Percentiles rank a stretch among this genome's conserved stretches.
Evolutionary conservation across 2,888 invertebrate genomes (phyloP).

Genomic region (Cheilosia impressa): DNA sequence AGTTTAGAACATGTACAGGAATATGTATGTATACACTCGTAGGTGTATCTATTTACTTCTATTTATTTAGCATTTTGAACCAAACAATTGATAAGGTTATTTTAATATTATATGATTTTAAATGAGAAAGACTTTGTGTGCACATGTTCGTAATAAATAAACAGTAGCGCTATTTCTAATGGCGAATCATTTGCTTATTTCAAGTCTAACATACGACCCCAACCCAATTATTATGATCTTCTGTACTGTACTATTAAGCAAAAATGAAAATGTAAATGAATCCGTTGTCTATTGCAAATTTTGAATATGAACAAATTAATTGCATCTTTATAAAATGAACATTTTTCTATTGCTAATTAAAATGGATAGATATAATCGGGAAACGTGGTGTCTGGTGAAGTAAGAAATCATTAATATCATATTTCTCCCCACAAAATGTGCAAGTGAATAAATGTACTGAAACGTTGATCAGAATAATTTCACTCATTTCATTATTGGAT

Average conservation of each 20-base stretch:
- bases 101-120: no score
- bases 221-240: slow-evolving; percentile 63
- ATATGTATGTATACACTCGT: no score
- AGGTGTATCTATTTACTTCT: no score
- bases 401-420: slow-evolving; percentile 41
- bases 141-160: no score
- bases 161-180: no score
- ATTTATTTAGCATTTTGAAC: no score
- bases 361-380: slow-evolving; percentile 21
- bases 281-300: slow-evolving; percentile 25
- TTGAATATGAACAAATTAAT: slow-evolving; percentile 42
- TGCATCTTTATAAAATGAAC: slow-evolving; percentile 31
- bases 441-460: neutral
- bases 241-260: slow-evolving; percentile 33
- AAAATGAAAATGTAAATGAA: slow-evolving; percentile 33
- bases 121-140: no score
- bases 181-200: neutral
- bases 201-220: slow-evolving; percentile 6
- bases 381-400: slow-evolving; percentile 20
- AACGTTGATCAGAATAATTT: slow-evolving; percentile 20
- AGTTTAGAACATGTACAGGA: no score
- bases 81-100: no score
- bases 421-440: slow-evolving; percentile 32
- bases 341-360: slow-evolving; percentile 19
- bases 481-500: slow-evolving; percentile 43